Percentiles rank a stretch among this genome's conserved stretches.
Evolutionary conservation across 2,113 vertebrate genomes (phyloP).

Genomic region (Nothoprocta pentlandii): DNA sequence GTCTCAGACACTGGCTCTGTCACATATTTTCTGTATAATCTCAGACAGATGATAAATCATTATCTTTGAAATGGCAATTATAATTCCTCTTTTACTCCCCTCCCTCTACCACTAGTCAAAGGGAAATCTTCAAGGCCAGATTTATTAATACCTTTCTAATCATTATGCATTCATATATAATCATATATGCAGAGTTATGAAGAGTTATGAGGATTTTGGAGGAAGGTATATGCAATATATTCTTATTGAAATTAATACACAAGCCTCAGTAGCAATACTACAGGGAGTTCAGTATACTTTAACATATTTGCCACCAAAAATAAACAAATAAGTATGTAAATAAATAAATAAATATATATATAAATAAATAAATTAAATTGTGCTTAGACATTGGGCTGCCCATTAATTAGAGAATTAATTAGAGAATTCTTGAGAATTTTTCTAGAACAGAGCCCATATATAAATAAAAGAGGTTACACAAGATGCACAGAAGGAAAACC

Average conservation of each 20-base stretch:
- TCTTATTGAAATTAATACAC: neutral
- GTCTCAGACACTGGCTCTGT: neutral
- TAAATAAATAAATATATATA: too few species aligned
- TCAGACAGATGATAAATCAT: neutral
- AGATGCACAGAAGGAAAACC: neutral
- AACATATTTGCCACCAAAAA: neutral
- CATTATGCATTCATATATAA: neutral
- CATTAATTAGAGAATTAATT: too few species aligned
- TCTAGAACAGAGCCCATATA: neutral
- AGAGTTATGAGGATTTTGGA: neutral
- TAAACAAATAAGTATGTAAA: neutral
- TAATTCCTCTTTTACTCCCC: neutral
- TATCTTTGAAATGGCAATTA: neutral
- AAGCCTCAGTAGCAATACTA: neutral
- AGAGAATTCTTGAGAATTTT: neutral
- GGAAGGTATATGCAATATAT: neutral
- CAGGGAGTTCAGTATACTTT: neutral
- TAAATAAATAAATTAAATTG: neutral
- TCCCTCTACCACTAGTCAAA: neutral
- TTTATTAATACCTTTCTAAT: neutral
- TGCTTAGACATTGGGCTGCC: neutral
- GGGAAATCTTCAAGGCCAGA: neutral
- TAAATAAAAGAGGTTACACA: neutral
- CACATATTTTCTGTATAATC: neutral
- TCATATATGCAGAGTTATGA: fast-evolving